Conservation (phyloP, 2,113 vertebrate genomes). For the Atrichornis clamosus region DNA sequence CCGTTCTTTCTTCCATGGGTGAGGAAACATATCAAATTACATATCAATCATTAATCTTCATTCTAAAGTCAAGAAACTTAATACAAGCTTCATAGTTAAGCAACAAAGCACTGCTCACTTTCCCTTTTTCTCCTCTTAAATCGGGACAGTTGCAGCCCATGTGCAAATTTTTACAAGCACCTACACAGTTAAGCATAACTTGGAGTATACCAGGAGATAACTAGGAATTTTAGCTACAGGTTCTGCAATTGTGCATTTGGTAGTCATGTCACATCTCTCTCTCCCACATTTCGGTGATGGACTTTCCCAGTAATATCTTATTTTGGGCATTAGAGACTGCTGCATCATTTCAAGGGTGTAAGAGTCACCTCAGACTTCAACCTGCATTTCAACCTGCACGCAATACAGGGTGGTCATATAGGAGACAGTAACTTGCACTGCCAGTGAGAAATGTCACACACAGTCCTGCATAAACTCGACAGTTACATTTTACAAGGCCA, state of each 20-base stretch:
- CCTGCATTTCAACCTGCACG: not conserved
- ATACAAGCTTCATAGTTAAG: not conserved
- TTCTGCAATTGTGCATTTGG: not conserved
- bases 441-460: not conserved
- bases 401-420: rapidly evolving
- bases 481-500: constrained; percentile 20
- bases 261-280: not conserved
- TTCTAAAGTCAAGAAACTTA: constrained; percentile 20
- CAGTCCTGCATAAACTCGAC: not conserved
- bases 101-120: not conserved
- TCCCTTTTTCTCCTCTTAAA: not conserved
- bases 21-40: constrained; percentile 13
- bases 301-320: not conserved
- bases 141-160: not conserved
- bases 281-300: not conserved
- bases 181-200: not conserved
- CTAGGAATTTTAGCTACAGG: not conserved
- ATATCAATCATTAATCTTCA: constrained; percentile 12
- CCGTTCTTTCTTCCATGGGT: not conserved
- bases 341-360: not conserved
- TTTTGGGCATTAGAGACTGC: not conserved
- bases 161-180: not conserved
- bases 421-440: not conserved
- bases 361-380: not conserved
- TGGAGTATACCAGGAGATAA: not conserved